Evolutionary conservation across 2,797 vertebrate genomes (phyloP).

Genomic region (Amniataba percoides): DNA sequence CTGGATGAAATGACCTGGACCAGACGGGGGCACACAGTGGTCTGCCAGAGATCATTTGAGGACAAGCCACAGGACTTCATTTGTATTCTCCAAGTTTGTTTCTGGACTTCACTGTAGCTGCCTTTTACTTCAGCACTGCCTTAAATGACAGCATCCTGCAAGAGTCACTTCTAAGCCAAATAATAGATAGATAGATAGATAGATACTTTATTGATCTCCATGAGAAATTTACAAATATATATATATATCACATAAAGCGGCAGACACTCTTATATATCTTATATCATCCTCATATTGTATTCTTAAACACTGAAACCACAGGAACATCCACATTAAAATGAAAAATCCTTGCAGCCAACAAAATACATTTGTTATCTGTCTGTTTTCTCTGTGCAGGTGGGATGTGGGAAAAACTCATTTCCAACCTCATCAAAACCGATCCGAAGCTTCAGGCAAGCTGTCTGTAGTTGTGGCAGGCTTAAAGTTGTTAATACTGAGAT

Average conservation of each 20-base stretch:
- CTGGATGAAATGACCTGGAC: conserved; percentile 48
- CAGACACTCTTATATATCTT: no score
- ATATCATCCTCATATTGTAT: not conserved
- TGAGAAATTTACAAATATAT: no score
- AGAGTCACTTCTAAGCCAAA: not conserved
- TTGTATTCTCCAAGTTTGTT: not conserved
- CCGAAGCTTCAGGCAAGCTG: not conserved
- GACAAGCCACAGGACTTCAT: conserved; percentile 27
- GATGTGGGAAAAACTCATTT: conserved; percentile 5
- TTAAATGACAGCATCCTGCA: not conserved
- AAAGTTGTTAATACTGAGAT: not conserved
- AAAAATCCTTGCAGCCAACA: conserved; percentile 10
- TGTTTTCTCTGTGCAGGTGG: conserved; percentile 6
- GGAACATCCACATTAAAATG: not conserved
- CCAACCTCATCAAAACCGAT: conserved; percentile 2
- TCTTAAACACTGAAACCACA: conserved; percentile 1
- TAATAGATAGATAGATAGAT: no score
- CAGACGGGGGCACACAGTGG: conserved; percentile 25
- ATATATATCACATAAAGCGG: not conserved
- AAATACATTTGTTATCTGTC: conserved; percentile 1
- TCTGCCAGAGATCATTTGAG: conserved; percentile 29
- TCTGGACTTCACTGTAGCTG: not conserved
- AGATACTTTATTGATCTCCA: no score
- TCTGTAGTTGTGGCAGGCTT: not conserved
- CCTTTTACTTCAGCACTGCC: conserved; percentile 11